Evolutionary conservation across 2,888 invertebrate genomes (phyloP).

Genomic region (Leptopilina myrica): DNA sequence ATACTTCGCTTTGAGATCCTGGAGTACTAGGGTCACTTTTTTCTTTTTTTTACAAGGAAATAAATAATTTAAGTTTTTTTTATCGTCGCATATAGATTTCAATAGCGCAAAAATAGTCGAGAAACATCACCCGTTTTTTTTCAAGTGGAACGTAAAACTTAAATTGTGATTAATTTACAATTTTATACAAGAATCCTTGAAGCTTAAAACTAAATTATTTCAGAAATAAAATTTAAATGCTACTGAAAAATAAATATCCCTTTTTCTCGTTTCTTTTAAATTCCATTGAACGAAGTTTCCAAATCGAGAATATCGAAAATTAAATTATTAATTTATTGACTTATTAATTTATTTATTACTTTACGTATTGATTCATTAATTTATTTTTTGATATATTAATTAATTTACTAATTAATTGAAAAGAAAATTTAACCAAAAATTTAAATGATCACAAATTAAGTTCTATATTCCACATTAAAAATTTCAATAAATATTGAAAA

Average conservation of each 20-base stretch:
- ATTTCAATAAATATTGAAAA: conserved; percentile 1
- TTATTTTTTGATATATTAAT: too few species aligned
- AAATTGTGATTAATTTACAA: background rate
- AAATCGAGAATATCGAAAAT: too few species aligned
- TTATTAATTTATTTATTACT: too few species aligned
- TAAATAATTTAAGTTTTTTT: conserved; percentile 30
- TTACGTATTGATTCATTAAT: too few species aligned
- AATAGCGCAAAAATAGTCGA: background rate
- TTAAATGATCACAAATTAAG: conserved; percentile 32
- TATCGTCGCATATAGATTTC: background rate
- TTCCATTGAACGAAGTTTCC: too few species aligned
- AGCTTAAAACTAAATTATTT: background rate
- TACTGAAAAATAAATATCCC: too few species aligned
- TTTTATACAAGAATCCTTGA: background rate
- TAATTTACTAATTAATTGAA: background rate
- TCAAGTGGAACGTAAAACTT: background rate
- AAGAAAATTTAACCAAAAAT: background rate
- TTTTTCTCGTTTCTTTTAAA: too few species aligned
- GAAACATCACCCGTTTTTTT: conserved; percentile 2
- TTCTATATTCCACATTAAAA: conserved; percentile 1
- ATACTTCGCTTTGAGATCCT: conserved; percentile 40
- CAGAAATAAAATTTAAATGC: too few species aligned
- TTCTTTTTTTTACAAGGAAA: conserved; percentile 7
- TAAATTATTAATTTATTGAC: too few species aligned
- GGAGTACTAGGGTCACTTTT: conserved; percentile 36